phyloP scores from a whole-genome alignment of 2,113 vertebrate genomes.

The Heterotis niloticus region DNA sequence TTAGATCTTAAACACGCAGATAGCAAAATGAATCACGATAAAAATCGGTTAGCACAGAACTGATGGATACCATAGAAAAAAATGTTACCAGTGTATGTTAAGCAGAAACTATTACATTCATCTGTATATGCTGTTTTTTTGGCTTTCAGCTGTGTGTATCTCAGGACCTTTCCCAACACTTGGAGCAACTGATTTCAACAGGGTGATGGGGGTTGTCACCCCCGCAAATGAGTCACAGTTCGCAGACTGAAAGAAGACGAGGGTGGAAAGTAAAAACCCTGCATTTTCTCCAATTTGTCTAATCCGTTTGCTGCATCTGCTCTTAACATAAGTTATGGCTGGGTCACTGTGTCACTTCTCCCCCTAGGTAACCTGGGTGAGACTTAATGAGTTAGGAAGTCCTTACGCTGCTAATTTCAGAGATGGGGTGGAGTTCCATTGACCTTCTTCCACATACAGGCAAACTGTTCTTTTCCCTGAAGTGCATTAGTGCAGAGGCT shows the following conservation, averaged over 20 bases:
- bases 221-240: neutral
- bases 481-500: neutral
- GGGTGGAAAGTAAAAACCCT: neutral
- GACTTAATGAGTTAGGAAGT: constrained; percentile 24
- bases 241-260: constrained; percentile 34
- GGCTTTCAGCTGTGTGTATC: neutral
- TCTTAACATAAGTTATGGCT: neutral
- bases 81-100: too few relatives aligned
- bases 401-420: constrained; percentile 10
- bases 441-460: constrained; percentile 1
- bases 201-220: neutral
- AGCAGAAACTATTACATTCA: too few relatives aligned
- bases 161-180: neutral
- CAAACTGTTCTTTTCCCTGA: neutral
- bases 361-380: constrained; percentile 6
- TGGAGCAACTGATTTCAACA: constrained; percentile 27
- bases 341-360: constrained; percentile 12
- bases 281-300: neutral
- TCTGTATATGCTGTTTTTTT: too few relatives aligned
- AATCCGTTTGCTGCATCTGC: too few relatives aligned
- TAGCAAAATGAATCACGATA: too few relatives aligned
- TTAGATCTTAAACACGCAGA: too few relatives aligned
- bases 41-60: too few relatives aligned
- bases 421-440: constrained; percentile 4
- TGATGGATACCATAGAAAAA: too few relatives aligned